These are phyloP conservation scores for Trichomycterus rosablanca DNA, from an alignment of 2,113 vertebrate genomes.

Conservation along the genomic window DNA sequence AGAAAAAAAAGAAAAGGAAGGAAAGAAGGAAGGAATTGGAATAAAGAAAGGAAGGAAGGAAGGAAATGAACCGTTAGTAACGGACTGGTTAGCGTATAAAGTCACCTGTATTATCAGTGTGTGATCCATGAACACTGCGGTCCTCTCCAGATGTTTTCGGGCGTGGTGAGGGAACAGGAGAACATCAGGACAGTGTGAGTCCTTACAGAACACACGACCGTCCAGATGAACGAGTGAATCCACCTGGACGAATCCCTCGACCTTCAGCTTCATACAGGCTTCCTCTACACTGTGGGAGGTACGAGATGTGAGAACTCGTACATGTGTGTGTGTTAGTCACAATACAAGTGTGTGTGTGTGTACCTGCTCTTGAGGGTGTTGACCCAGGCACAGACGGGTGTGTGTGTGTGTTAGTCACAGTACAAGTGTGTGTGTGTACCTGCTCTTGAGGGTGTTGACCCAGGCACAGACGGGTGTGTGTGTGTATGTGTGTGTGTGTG, in stretches of 20 bases:
- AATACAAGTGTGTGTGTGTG: constrained; percentile 36
- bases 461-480: background rate
- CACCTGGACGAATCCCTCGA: constrained; percentile 66
- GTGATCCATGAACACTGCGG: constrained; percentile 61
- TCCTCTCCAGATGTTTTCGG: constrained; percentile 62
- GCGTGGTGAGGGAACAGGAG: constrained; percentile 76
- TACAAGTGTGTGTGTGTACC: background rate
- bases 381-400: constrained; percentile 80
- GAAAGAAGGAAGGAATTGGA: no score
- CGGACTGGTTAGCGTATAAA: no score
- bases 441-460: background rate
- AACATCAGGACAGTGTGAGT: constrained; percentile 78
- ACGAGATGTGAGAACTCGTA: no score
- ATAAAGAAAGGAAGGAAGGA: no score
- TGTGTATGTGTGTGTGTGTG: background rate
- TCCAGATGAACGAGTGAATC: constrained; percentile 56
- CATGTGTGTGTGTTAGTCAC: no score
- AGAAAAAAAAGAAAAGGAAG: no score
- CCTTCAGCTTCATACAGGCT: constrained; percentile 63
- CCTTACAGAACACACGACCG: constrained; percentile 69
- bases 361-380: constrained; percentile 76
- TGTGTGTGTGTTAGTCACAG: background rate
- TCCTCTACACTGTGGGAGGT: constrained; percentile 69
- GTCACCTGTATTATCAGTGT: constrained; percentile 81
- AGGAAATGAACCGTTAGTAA: no score